A percentile compares a stretch with the other conserved stretches of the same genome.
These are phyloP conservation scores for Gracilinanus agilis DNA, from an alignment of 2,113 vertebrate species.

Conservation along the genomic window DNA sequence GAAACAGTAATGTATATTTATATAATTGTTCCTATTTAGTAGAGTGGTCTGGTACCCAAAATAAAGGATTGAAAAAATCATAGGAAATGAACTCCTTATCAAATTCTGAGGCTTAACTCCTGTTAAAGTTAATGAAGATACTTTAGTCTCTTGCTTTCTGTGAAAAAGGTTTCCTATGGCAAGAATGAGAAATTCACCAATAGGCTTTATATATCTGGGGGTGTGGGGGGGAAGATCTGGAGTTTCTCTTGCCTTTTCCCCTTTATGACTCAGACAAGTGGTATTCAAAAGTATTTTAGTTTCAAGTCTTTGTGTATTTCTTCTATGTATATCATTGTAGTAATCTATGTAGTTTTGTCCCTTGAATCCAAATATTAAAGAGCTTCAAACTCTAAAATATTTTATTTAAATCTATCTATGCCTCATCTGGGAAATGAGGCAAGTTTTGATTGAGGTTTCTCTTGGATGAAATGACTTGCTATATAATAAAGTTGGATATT, in stretches of 20 bases:
- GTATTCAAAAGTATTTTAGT: not conserved
- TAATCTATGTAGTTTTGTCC: constrained; percentile 12
- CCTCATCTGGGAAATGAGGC: not conserved
- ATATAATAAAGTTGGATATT: constrained; percentile 3
- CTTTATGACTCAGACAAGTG: not conserved
- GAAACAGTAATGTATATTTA: not conserved
- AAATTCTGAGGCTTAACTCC: not conserved
- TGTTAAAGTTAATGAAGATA: too few relatives aligned
- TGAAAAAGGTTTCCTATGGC: not conserved
- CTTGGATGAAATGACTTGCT: not conserved
- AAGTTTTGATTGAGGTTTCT: constrained; percentile 4
- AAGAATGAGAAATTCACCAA: not conserved
- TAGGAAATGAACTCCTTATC: not conserved
- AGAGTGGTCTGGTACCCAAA: not conserved
- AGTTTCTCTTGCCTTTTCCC: not conserved
- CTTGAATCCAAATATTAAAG: not conserved
- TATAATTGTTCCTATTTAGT: not conserved
- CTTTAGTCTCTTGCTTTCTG: not conserved
- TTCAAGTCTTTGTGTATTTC: too few relatives aligned
- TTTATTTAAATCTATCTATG: not conserved
- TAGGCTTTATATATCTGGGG: not conserved
- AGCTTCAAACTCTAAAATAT: constrained; percentile 32
- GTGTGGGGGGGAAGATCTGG: too few relatives aligned
- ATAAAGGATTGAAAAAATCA: not conserved
- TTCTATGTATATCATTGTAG: not conserved